phyloP scores from a whole-genome alignment of 2,113 vertebrate genomes.

The Hemichromis elongatus region DNA sequence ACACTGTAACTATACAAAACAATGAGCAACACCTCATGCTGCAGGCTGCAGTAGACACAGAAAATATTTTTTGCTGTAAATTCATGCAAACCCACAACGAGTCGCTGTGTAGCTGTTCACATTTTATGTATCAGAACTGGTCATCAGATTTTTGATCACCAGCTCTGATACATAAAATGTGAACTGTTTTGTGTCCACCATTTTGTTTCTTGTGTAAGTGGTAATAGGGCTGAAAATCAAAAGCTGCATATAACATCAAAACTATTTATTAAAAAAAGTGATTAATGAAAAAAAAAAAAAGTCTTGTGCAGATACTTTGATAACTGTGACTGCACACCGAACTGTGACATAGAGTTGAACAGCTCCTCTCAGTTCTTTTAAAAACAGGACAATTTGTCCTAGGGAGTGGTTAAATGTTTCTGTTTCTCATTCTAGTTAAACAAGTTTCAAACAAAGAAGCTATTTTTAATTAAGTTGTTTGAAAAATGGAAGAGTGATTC shows the following conservation, averaged over 20 bases:
- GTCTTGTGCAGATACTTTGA: not conserved
- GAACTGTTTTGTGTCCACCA: not conserved
- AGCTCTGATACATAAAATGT: not conserved
- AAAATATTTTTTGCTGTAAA: not conserved
- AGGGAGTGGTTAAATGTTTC: not conserved
- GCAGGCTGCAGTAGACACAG: not conserved
- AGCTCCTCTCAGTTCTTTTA: not conserved
- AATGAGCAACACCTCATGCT: not conserved
- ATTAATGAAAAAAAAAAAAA: not conserved
- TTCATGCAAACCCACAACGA: not conserved
- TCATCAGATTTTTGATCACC: accelerated
- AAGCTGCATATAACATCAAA: not conserved
- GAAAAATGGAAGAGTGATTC: not conserved
- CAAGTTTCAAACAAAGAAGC: not conserved
- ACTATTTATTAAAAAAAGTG: accelerated
- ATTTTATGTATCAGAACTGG: not conserved
- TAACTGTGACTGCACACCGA: not conserved
- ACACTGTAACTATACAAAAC: not conserved
- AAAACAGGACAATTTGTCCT: not conserved
- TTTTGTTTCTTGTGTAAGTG: not conserved
- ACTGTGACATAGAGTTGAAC: not conserved
- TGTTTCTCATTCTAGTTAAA: not conserved
- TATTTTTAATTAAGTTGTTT: not conserved
- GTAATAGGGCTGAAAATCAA: not conserved
- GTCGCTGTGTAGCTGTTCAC: accelerated